Conservation (phyloP, 2,797 vertebrate genomes). For the Odontamblyopus rebecca region DNA sequence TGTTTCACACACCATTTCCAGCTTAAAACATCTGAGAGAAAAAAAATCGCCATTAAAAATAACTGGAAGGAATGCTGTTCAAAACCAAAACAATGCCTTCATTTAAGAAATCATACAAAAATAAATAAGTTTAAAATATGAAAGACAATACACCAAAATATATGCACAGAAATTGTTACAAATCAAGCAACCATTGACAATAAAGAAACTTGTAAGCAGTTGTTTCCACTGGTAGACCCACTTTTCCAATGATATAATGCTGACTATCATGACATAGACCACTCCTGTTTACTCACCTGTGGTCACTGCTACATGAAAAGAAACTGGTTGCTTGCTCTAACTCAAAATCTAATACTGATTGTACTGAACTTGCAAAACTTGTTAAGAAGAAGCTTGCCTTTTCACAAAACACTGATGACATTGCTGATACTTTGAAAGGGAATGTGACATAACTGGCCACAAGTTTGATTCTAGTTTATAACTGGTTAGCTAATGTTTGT, state of each 20-base stretch:
- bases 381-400: constrained; percentile 19
- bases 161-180: constrained; percentile 61
- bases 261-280: background rate
- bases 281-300: constrained; percentile 15
- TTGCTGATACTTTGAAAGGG: constrained; percentile 57
- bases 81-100: constrained; percentile 70
- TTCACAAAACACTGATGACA: constrained; percentile 25
- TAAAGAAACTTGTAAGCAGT: constrained; percentile 65
- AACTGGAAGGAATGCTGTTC: constrained; percentile 77
- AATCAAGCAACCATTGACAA: constrained; percentile 44
- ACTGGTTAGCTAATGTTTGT: constrained; percentile 17
- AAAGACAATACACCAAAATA: constrained; percentile 70
- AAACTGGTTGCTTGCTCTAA: constrained; percentile 30
- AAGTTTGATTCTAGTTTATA: constrained; percentile 23
- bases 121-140: constrained; percentile 76
- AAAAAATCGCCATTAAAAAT: constrained; percentile 15
- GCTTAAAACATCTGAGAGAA: constrained; percentile 9
- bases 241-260: background rate
- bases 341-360: constrained; percentile 23
- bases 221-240: constrained; percentile 51
- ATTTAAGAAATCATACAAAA: constrained; percentile 75
- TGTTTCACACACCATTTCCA: constrained; percentile 15
- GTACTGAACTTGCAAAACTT: constrained; percentile 18
- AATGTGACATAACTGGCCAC: constrained; percentile 72
- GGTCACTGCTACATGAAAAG: constrained; percentile 36